Base-by-base conservation (phyloP, 1,140 invertebrate genomes). In the Microplitis mediator region DNA sequence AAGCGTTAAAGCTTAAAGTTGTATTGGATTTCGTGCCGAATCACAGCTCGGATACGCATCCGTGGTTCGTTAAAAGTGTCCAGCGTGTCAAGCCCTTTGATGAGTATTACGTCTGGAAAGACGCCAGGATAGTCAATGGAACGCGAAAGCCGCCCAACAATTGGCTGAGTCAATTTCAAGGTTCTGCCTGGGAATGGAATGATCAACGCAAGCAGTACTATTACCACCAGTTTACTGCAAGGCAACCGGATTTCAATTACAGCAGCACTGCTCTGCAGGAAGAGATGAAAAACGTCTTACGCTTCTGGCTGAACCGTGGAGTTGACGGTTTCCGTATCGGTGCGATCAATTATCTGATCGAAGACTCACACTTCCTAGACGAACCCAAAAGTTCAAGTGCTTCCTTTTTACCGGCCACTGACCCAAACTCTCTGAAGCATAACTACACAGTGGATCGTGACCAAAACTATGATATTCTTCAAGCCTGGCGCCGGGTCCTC, bases 1-100 rank as follows among this genome's bases (percentile, higher is more conserved):
- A 84, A 72, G 56, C 69, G 3, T 64, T 80, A 0, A 89, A 88
- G 60, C 83, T 93, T 3, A 90, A 91, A 73, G 79, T 94, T 1
- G 84, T 94, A 9, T 77, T 94, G 75, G 92, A 94, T 77, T 93
- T 96, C 78, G 93, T 96, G 4, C 91, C 94, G 3, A 94, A 95
- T 80, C 93, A 94, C 76, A 90, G 93, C 11, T 94, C 93, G 69
- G 85, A 90, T 64, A 79, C 90, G 58, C 92, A 92, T 74, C 88
- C 90, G 56, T 95, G 93, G 93, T 95, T 95, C 78, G 76, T 83
- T 39, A 88, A 90, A 60, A 93, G 92, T 13, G 79, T 89, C 2
- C 79, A 89, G 36, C 83, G 83, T 52, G 87, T 89, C 54, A 85
- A 88, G 9, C 87, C 87, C 0, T 95, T 91, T 67, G 88, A 89